These are phyloP conservation scores for Trachymyrmex cornetzi DNA, from an alignment of 1,140 invertebrate species.

Conservation along the genomic window DNA sequence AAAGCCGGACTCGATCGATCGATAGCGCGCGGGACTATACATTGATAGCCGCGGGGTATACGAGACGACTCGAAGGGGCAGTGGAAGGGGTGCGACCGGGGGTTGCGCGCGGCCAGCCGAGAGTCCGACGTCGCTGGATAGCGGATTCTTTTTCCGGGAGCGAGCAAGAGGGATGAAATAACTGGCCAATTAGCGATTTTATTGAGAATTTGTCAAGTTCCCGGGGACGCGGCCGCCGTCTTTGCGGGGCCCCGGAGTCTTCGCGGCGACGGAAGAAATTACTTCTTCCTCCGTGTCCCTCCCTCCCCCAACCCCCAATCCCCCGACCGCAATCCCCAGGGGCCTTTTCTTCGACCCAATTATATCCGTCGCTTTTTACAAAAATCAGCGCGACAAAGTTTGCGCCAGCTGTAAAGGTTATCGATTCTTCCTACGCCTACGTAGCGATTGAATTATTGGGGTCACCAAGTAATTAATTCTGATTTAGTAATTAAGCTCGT, in stretches of 20 bases:
- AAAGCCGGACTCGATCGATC: constrained; percentile 65
- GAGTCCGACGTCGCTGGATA: constrained; percentile 27
- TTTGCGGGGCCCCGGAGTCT: constrained; percentile 35
- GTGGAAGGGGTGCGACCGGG: constrained; percentile 5
- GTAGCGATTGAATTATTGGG: constrained; percentile 47
- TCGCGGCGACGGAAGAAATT: constrained; percentile 63
- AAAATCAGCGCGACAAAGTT: constrained; percentile 33
- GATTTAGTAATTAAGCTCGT: constrained; percentile 26
- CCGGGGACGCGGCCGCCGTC: constrained; percentile 17
- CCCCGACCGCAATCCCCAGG: neutral
- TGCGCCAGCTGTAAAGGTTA: constrained; percentile 35
- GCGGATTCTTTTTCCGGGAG: constrained; percentile 62
- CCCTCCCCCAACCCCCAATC: no score
- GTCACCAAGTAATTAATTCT: constrained; percentile 37
- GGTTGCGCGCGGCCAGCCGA: constrained; percentile 25
- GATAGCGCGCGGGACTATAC: constrained; percentile 53
- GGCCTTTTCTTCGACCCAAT: constrained; percentile 27
- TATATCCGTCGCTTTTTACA: constrained; percentile 53
- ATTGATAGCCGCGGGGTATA: constrained; percentile 61
- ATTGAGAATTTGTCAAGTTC: constrained; percentile 79
- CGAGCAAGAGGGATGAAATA: constrained; percentile 70
- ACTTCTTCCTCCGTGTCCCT: constrained; percentile 48
- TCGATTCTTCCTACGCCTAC: constrained; percentile 17
- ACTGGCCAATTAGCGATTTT: constrained; percentile 77
- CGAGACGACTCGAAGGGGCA: constrained; percentile 50